phyloP scores from a whole-genome alignment of 2,113 vertebrate genomes.

The Zapornia atra region DNA sequence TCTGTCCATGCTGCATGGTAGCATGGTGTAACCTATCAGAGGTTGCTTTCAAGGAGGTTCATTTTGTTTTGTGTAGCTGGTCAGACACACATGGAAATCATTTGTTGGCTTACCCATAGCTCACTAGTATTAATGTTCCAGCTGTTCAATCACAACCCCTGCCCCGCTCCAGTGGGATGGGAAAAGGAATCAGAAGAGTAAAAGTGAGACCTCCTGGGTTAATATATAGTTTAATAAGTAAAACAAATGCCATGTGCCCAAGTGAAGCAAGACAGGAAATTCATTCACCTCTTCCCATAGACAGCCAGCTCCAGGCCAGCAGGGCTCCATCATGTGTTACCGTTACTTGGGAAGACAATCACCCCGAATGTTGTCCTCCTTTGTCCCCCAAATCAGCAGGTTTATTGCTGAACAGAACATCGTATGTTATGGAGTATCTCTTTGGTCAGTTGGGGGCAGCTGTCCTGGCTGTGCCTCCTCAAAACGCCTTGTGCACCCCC shows the following conservation, averaged over 20 bases:
- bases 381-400: neutral
- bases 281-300: accelerated
- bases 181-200: neutral
- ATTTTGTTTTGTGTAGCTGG: neutral
- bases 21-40: neutral
- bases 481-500: neutral
- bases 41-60: neutral
- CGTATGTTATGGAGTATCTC: neutral
- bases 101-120: neutral
- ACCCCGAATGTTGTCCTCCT: neutral
- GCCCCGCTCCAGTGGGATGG: neutral
- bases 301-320: neutral
- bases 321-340: accelerated
- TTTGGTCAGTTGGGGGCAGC: neutral
- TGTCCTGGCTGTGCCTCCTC: neutral
- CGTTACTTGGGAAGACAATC: neutral
- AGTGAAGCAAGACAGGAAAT: neutral
- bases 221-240: neutral
- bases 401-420: neutral
- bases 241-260: neutral
- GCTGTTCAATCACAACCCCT: accelerated
- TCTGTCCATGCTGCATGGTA: neutral
- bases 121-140: neutral
- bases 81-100: neutral
- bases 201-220: neutral